Percentiles rank a stretch among this genome's conserved stretches.
Conservation (phyloP, 2,797 vertebrate genomes). For the Syngnathus rostellatus region DNA sequence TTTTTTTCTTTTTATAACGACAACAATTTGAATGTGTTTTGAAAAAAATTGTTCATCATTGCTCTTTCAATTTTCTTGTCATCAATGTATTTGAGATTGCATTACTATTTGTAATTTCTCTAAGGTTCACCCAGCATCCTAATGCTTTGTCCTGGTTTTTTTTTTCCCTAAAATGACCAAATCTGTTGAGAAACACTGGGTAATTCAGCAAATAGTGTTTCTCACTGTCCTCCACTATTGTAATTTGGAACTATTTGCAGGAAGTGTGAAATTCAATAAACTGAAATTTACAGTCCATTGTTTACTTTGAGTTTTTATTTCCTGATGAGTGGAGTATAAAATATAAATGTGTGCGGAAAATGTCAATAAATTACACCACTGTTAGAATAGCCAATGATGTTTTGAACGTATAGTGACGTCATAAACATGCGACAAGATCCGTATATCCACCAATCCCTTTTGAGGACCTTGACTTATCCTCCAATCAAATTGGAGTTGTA, state of each 20-base stretch:
- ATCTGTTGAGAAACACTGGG: not conserved
- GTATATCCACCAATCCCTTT: conserved; percentile 21
- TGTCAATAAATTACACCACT: no score
- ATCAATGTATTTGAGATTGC: not conserved
- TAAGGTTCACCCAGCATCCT: not conserved
- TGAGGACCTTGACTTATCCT: accelerated
- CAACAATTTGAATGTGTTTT: conserved; percentile 8
- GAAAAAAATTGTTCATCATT: not conserved
- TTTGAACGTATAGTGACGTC: not conserved
- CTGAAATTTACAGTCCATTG: conserved; percentile 29
- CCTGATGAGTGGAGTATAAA: not conserved
- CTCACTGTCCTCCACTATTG: conserved; percentile 47
- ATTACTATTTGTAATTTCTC: not conserved
- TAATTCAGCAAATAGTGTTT: conserved; percentile 13
- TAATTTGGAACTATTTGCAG: conserved; percentile 49
- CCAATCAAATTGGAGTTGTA: conserved; percentile 40
- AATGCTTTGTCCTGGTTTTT: not conserved
- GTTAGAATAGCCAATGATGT: conserved; percentile 8
- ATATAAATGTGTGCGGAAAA: no score
- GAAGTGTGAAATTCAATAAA: conserved; percentile 54
- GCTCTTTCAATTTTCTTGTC: not conserved
- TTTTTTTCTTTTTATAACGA: not conserved
- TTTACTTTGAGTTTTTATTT: not conserved
- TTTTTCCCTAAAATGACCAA: not conserved
- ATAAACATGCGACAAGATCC: no score